Evolutionary conservation across 2,797 vertebrate genomes (phyloP).

Genomic region (Chiroxiphia lanceolata): DNA sequence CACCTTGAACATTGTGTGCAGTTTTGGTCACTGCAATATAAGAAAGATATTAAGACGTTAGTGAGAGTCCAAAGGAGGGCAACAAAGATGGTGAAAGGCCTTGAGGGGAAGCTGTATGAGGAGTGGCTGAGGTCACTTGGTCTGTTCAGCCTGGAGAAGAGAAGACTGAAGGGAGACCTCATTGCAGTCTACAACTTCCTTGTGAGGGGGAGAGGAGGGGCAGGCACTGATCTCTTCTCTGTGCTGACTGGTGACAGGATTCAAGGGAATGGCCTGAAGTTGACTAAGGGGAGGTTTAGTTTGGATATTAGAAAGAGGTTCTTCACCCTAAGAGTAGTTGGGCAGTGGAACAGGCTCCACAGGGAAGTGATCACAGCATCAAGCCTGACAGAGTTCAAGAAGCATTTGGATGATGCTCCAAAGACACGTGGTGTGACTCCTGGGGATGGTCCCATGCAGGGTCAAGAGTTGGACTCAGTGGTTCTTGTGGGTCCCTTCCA

Average conservation of each 20-base stretch:
- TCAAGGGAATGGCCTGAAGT: not conserved
- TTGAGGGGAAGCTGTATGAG: not conserved
- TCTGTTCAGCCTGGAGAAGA: not conserved
- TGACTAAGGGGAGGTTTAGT: too few species aligned
- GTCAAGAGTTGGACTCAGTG: not conserved
- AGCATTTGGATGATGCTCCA: not conserved
- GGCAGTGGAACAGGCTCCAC: not conserved
- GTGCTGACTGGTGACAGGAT: not conserved
- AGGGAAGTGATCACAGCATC: not conserved
- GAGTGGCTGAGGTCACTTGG: not conserved
- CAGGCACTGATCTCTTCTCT: not conserved
- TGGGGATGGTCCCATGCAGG: not conserved
- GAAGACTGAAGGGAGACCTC: not conserved
- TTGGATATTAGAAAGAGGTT: not conserved
- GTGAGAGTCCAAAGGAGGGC: not conserved
- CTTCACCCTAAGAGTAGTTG: not conserved
- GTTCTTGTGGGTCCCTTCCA: not conserved
- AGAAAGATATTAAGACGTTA: not conserved
- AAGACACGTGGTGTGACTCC: not conserved
- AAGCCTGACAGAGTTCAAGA: not conserved
- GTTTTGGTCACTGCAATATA: not conserved
- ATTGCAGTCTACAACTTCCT: not conserved
- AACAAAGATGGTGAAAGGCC: not conserved
- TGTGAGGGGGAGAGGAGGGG: not conserved
- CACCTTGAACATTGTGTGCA: not conserved